Evolutionary conservation across 2,113 vertebrate genomes (phyloP), one percentile per base, ranked within the genome.

Genomic region (Takifugu bimaculatus): DNA sequence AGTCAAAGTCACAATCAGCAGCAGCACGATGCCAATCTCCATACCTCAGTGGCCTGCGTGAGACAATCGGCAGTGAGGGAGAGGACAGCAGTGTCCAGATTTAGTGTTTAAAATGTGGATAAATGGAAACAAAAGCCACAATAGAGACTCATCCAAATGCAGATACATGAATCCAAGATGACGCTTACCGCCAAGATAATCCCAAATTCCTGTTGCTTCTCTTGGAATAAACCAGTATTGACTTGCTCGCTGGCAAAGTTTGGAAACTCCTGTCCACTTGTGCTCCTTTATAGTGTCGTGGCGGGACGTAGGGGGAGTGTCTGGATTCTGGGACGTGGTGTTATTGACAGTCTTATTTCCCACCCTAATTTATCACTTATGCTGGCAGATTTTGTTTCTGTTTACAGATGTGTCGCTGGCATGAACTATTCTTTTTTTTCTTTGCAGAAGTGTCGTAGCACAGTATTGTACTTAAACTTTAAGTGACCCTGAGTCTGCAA

Each of bases 21-120:
- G 70, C 74, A 89, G 58, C 59, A 91, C 65, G 58, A 90, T 54
- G 49, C 73, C 78, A 82, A 87, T 82, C 79, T 85, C 79, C 86
- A 92, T 88, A 70, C 85, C 76, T 69, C 39, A 60, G 14, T 57
- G 44, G n/a, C 83, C 90, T 90, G 63, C 45, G 26, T 50, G 1
- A 70, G 28, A 65, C 42, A 56, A 64, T 29, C 1, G 25, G 20
- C 9, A 1, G 72, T 26, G 25, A 63, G 48, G 42, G 11, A 27
- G 28, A 50, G n/a, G 32, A 53, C 10, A 50, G 7, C n/a, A 6
- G 6, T 7, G 20, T 50, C 20, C 48, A n/a, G n/a, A 26, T n/a
- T n/a, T 20, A 7, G 15, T 47, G 6, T 47, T 15, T 15, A 47
- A 2, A 3, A 3, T 15, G 13, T 4, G 44, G 15, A 13, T 35